Percentiles rank a stretch among this genome's conserved stretches.
These are phyloP conservation scores for Microchrysa polita DNA, from an alignment of 2,888 invertebrate genomes.

Conservation along the genomic window DNA sequence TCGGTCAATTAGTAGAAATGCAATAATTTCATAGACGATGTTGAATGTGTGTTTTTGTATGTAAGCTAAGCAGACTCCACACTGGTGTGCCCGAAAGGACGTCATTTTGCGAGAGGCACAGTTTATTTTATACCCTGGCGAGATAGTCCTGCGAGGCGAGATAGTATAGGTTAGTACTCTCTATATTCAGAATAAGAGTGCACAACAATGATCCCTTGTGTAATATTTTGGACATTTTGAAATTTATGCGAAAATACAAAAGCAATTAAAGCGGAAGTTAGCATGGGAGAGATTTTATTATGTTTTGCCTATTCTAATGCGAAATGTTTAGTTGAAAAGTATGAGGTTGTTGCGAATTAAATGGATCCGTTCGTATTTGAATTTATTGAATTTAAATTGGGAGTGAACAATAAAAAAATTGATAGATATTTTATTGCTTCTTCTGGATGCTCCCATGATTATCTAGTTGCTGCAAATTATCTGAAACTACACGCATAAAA, in stretches of 20 bases:
- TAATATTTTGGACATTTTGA: constrained; percentile 31
- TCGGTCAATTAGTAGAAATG: constrained; percentile 35
- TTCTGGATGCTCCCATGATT: too few species aligned
- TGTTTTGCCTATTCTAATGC: background rate
- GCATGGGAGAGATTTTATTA: constrained; percentile 10
- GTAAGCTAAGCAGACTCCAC: too few species aligned
- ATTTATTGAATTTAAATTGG: too few species aligned
- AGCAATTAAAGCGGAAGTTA: constrained; percentile 21
- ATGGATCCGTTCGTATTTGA: too few species aligned
- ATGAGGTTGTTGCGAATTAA: background rate
- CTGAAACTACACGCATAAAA: too few species aligned
- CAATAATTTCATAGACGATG: constrained; percentile 31
- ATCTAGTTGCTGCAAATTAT: too few species aligned
- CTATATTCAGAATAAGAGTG: too few species aligned
- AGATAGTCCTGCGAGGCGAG: background rate
- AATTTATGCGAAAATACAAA: constrained; percentile 30
- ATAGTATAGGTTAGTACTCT: too few species aligned
- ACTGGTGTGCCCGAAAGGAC: background rate
- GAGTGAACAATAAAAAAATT: too few species aligned
- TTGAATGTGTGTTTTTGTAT: too few species aligned
- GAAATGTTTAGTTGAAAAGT: background rate
- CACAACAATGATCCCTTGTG: constrained; percentile 16
- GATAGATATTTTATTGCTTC: too few species aligned
- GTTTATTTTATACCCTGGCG: background rate
- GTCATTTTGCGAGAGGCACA: constrained; percentile 21